Conservation (phyloP, 2,797 vertebrate genomes). For the Chaetophractus vellerosus region DNA sequence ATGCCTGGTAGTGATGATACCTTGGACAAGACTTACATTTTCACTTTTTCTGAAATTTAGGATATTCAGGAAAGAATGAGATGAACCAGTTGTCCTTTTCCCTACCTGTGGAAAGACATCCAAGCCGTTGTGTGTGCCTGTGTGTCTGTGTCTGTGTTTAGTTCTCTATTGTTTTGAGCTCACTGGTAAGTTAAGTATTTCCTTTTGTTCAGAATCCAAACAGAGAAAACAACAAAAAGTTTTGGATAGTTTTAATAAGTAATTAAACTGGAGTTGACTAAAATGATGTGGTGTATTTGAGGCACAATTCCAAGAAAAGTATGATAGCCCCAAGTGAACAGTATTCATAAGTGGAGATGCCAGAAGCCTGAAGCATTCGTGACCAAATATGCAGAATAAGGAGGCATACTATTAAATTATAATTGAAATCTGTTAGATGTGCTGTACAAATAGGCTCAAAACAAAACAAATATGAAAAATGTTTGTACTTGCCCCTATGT, state of each 20-base stretch:
- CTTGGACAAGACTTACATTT: background rate
- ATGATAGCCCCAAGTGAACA: background rate
- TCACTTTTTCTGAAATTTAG: background rate
- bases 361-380: background rate
- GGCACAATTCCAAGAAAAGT: background rate
- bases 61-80: background rate
- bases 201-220: background rate
- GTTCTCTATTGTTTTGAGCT: background rate
- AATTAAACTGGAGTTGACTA: background rate
- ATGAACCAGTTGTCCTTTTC: background rate
- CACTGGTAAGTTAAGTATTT: background rate
- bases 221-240: conserved; percentile 1
- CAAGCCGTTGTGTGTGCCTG: background rate
- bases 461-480: background rate
- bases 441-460: background rate
- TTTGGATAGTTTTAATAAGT: background rate
- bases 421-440: background rate
- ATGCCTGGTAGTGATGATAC: background rate
- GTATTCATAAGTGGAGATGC: background rate
- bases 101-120: background rate
- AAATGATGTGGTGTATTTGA: background rate
- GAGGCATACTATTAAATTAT: background rate
- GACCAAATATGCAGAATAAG: background rate
- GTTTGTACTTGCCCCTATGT: background rate
- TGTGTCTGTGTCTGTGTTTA: background rate